Conservation (phyloP, 2,113 vertebrate genomes). For the Atractosteus spatula region DNA sequence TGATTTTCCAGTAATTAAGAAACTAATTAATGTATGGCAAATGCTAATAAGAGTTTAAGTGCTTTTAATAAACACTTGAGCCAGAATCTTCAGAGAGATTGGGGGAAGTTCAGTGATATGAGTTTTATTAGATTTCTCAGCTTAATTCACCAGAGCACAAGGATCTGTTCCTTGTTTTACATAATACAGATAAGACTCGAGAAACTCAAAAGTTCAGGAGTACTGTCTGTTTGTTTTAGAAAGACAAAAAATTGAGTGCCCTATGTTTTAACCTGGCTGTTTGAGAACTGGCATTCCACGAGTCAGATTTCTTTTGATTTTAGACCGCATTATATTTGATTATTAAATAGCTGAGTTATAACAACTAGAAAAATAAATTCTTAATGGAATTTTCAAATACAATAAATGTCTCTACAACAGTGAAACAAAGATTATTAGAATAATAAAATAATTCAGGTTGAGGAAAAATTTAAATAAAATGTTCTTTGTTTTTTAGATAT, state of each 20-base stretch:
- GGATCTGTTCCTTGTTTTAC: conserved; percentile 16
- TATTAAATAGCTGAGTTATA: no score
- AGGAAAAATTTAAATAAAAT: no score
- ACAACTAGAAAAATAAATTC: no score
- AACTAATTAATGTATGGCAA: conserved; percentile 62
- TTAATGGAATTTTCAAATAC: no score
- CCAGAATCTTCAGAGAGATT: conserved; percentile 53
- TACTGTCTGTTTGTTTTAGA: conserved; percentile 15
- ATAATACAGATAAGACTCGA: conserved; percentile 9
- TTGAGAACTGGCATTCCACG: neutral
- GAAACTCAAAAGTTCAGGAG: conserved; percentile 8
- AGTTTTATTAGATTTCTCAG: conserved; percentile 51
- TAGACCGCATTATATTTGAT: neutral
- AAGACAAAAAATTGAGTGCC: conserved; percentile 4
- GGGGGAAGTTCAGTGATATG: conserved; percentile 52
- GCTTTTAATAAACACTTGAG: conserved; percentile 61
- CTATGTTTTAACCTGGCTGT: conserved; percentile 2
- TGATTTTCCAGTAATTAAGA: conserved; percentile 64
- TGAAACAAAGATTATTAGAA: no score
- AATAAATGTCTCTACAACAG: no score
- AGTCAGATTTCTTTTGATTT: neutral
- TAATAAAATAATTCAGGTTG: no score
- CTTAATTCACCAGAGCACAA: conserved; percentile 35
- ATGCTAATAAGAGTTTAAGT: conserved; percentile 49
- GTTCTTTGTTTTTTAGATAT: no score